Evolutionary conservation across 2,888 invertebrate species (phyloP).

Genomic region (Chloroclysta siterata): DNA sequence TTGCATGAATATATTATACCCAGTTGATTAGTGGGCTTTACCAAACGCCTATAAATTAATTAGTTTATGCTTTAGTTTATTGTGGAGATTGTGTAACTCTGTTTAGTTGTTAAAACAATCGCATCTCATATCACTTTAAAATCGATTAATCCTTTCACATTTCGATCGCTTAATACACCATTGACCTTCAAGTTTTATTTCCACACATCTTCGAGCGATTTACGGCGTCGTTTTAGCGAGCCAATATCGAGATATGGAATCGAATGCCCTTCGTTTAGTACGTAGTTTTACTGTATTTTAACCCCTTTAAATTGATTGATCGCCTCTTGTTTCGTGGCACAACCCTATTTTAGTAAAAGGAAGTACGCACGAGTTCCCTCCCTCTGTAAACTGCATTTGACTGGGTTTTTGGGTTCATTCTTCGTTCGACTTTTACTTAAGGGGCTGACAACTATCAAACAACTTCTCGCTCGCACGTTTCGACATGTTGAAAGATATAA

Average conservation of each 20-base stretch:
- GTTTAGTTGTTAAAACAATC: slow-evolving; percentile 22
- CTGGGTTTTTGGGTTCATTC: slow-evolving; percentile 21
- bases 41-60: neutral
- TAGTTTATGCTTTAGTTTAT: neutral
- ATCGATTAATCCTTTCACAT: slow-evolving; percentile 56
- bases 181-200: slow-evolving; percentile 60
- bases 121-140: slow-evolving; percentile 43
- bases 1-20: neutral
- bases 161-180: slow-evolving; percentile 44
- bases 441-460: too few species aligned
- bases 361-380: slow-evolving; percentile 63
- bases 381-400: slow-evolving; percentile 45
- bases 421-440: slow-evolving; percentile 21
- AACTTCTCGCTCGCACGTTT: too few species aligned
- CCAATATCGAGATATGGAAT: slow-evolving; percentile 45
- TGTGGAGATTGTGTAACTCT: neutral
- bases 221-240: slow-evolving; percentile 51
- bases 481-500: too few species aligned
- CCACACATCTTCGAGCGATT: slow-evolving; percentile 58
- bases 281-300: slow-evolving; percentile 46
- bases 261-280: slow-evolving; percentile 52
- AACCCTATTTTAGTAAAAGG: slow-evolving; percentile 53
- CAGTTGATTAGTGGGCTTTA: neutral
- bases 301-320: slow-evolving; percentile 26
- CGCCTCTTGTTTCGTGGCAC: slow-evolving; percentile 48